Evolutionary conservation across 2,797 vertebrate species (phyloP).

Genomic region (Labeo calbasu): DNA sequence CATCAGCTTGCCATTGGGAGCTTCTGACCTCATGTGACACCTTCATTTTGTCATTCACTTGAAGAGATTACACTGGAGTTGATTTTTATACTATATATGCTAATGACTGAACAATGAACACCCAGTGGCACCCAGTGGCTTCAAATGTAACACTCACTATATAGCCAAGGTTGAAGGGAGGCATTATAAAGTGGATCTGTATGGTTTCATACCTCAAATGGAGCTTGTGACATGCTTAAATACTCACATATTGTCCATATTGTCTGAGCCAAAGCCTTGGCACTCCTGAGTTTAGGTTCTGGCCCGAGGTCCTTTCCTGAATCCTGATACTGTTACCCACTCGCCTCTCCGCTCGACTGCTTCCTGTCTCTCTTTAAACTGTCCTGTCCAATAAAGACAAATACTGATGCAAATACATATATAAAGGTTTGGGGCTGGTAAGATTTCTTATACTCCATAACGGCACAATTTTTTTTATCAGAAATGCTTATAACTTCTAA

Average conservation of each 20-base stretch:
- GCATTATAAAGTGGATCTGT: slow-evolving; percentile 61
- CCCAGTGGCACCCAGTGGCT: slow-evolving; percentile 26
- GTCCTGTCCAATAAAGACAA: slow-evolving; percentile 1
- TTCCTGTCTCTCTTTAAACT: neutral
- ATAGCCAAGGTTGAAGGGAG: slow-evolving; percentile 58
- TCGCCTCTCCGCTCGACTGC: neutral
- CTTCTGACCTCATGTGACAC: slow-evolving; percentile 77
- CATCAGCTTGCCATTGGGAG: slow-evolving; percentile 67
- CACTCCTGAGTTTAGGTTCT: neutral
- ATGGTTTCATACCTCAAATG: slow-evolving; percentile 72
- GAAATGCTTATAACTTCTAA: too few relatives aligned
- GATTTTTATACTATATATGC: slow-evolving; percentile 82
- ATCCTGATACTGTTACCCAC: neutral
- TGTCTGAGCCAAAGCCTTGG: neutral
- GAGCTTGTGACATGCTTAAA: slow-evolving; percentile 52
- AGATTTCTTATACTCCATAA: neutral
- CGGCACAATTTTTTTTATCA: neutral
- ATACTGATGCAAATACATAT: neutral
- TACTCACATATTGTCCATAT: slow-evolving; percentile 14
- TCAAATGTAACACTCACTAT: slow-evolving; percentile 16
- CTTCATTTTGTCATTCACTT: slow-evolving; percentile 79
- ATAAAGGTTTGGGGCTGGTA: neutral
- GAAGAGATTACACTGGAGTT: slow-evolving; percentile 73
- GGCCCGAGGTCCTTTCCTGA: neutral
- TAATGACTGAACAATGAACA: slow-evolving; percentile 64